phyloP scores from a whole-genome alignment of 2,888 invertebrate genomes.

The Apodemia mormo region DNA sequence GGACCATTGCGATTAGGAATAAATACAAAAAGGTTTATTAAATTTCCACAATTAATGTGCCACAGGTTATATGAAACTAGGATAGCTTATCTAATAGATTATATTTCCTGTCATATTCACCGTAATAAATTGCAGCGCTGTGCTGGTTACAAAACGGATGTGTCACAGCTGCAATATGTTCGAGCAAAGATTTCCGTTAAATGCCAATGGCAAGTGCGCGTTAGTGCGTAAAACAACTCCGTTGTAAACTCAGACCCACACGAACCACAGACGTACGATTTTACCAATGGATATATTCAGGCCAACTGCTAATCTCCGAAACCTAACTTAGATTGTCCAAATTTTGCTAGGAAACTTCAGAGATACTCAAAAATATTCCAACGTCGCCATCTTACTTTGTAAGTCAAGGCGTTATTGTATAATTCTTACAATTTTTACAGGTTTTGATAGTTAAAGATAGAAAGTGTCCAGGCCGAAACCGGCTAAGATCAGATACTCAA shows the following conservation, averaged over 20 bases:
- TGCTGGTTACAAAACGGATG: not conserved
- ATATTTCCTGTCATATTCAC: not conserved
- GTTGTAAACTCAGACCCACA: not conserved
- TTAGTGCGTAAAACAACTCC: not conserved
- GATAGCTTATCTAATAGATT: not conserved
- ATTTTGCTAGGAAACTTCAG: no score
- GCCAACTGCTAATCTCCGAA: no score
- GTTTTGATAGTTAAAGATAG: no score
- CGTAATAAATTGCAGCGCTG: not conserved
- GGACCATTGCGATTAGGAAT: no score
- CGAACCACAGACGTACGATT: not conserved
- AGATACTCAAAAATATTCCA: no score
- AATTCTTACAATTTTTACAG: no score
- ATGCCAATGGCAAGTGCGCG: not conserved
- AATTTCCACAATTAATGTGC: not conserved
- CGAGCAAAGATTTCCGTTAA: not conserved
- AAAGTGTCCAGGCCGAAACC: no score
- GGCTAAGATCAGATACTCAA: no score
- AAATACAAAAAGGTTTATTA: no score
- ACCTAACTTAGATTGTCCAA: no score
- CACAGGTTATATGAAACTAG: not conserved
- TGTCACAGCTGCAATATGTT: not conserved
- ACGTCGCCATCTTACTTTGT: no score
- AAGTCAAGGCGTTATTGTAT: no score
- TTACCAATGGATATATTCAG: not conserved